Evolutionary conservation across 2,888 invertebrate genomes (phyloP).

Genomic region (Xestia ashworthii): DNA sequence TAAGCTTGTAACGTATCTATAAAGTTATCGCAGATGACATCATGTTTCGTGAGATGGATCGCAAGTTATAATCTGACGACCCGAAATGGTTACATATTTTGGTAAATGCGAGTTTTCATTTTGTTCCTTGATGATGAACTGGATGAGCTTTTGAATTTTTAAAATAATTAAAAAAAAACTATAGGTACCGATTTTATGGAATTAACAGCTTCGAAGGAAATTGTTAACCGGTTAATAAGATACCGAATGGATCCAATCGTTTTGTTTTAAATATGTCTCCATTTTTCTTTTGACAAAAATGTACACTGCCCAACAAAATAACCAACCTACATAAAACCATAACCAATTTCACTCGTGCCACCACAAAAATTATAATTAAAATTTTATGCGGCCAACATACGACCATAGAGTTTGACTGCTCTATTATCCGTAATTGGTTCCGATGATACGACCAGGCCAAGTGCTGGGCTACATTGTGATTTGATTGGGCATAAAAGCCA

Average conservation of each 20-base stretch:
- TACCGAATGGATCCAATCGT: background rate
- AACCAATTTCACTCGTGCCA: background rate
- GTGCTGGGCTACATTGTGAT: conserved; percentile 70
- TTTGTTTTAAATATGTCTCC: background rate
- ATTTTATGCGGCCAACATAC: conserved; percentile 34
- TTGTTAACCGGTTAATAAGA: background rate
- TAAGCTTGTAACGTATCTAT: conserved; percentile 6
- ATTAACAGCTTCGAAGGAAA: background rate
- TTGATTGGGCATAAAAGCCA: conserved; percentile 75
- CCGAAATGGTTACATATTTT: background rate
- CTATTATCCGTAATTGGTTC: conserved; percentile 61
- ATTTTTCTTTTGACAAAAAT: background rate
- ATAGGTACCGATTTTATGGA: background rate
- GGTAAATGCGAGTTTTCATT: background rate
- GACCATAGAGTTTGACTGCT: conserved; percentile 26
- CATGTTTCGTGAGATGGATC: conserved; percentile 10
- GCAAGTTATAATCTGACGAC: background rate
- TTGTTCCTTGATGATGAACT: background rate
- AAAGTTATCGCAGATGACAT: conserved; percentile 11
- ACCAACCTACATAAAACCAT: background rate
- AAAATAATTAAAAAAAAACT: background rate
- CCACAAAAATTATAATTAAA: conserved; percentile 45
- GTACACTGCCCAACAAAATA: background rate
- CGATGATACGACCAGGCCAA: conserved; percentile 57
- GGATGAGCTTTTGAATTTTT: background rate